Evolutionary conservation across 1,140 invertebrate species (phyloP).

Genomic region (Penaeus indicus): DNA sequence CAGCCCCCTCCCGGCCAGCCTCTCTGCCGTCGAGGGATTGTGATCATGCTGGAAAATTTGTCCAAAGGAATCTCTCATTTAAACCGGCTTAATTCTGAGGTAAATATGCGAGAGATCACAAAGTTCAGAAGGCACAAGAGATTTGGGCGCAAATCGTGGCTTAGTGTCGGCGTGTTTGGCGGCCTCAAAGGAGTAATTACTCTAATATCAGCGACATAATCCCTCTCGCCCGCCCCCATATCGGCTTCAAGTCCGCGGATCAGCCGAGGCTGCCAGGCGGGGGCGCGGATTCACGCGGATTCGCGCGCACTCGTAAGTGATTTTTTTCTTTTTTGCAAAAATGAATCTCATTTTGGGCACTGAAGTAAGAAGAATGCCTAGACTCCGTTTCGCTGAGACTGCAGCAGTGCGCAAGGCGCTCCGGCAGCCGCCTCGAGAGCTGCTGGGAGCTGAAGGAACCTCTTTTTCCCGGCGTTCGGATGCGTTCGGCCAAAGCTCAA

Average conservation of each 20-base stretch:
- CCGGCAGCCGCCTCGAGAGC: too few relatives aligned
- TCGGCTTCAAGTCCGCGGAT: not conserved
- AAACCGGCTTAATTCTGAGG: slow-evolving; percentile 32
- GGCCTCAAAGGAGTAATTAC: slow-evolving; percentile 30
- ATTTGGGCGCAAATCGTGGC: slow-evolving; percentile 22
- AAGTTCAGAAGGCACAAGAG: slow-evolving; percentile 13
- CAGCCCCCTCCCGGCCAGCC: not conserved
- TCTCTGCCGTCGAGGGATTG: slow-evolving; percentile 1
- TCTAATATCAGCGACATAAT: slow-evolving; percentile 34
- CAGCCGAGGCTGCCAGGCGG: too few relatives aligned
- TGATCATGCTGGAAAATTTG: slow-evolving; percentile 41
- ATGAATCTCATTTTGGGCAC: too few relatives aligned
- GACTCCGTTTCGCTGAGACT: too few relatives aligned
- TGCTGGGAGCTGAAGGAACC: too few relatives aligned
- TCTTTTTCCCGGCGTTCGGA: too few relatives aligned
- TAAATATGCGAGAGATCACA: not conserved
- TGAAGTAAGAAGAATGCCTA: too few relatives aligned
- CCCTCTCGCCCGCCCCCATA: not conserved
- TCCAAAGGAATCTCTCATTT: slow-evolving; percentile 11
- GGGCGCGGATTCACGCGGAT: too few relatives aligned
- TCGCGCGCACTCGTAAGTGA: too few relatives aligned
- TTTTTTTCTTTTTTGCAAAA: too few relatives aligned
- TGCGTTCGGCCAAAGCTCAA: too few relatives aligned
- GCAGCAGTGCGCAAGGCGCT: too few relatives aligned
- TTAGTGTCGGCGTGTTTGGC: slow-evolving; percentile 33